Evolutionary conservation across 1,140 invertebrate species (phyloP), one percentile per base, ranked within the genome.

Genomic region (Drosophila erecta): DNA sequence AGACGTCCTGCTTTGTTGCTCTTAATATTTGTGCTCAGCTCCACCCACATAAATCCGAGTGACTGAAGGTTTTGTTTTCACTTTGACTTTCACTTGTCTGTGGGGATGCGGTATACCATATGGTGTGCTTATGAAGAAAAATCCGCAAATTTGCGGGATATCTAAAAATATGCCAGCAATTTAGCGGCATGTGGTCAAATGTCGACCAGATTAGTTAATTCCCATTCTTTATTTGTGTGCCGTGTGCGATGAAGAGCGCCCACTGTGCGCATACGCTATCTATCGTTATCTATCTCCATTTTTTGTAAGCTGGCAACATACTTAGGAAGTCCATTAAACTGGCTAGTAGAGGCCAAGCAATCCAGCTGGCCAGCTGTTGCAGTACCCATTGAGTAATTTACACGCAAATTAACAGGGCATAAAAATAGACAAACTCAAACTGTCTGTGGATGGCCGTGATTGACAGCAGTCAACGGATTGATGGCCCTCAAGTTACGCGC

Each of bases 381-480:
- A 65, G 40, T 85, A 72, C 65, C 58, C 81, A 80, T 60, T 43
- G 62, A 76, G 60, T 74, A 85, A 80, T 81, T 85, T 65, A 74
- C 77, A 79, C 64, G 50, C 69, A 80, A 85, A 85, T 85, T 86
- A 85, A 86, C 77, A 86, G 67, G 20, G 41, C 59, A 86, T 86
- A 81, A 85, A 86, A 77, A 85, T 87, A 86, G 76, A 49, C 43
- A 49, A 67, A 53, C 35, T 53, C 81, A 79, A 56, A 49, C 66
- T 77, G 81, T 64, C 81, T 44, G 41, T 44, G 76, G 37, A 56
- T 57, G 41, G 41, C 62, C 54, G 47, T 81, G 78, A 81, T 81
- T 86, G 81, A 87, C 83, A 81, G 69, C 60, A 61, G 57, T 61
- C 58, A 72, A 75, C 72, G 83, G 74, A 76, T 76, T 79, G 78